phyloP scores from a whole-genome alignment of 2,113 vertebrate species.

The Myxocyprinus asiaticus region DNA sequence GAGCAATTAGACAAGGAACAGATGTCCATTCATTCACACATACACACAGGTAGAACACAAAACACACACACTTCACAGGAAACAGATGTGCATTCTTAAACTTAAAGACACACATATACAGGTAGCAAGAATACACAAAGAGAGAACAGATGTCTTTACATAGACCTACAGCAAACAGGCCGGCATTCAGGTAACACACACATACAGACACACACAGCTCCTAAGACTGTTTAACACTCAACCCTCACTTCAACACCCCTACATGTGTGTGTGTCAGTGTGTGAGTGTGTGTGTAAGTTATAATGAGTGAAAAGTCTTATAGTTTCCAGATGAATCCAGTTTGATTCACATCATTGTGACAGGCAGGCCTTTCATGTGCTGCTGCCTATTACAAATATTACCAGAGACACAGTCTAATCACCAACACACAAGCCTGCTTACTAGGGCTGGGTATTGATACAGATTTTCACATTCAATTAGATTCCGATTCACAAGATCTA shows the following conservation, averaged over 20 bases:
- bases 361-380: constrained; percentile 57
- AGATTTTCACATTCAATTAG: too few species aligned
- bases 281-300: constrained; percentile 56
- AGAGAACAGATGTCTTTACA: constrained; percentile 52
- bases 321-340: constrained; percentile 56
- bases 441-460: neutral
- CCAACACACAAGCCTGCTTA: constrained; percentile 9
- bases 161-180: constrained; percentile 34
- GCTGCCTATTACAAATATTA: constrained; percentile 57
- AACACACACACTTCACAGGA: constrained; percentile 33
- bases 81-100: constrained; percentile 41
- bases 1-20: constrained; percentile 35
- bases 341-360: constrained; percentile 56
- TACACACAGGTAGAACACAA: constrained; percentile 40
- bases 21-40: constrained; percentile 38
- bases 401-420: constrained; percentile 43
- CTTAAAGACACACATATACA: constrained; percentile 50
- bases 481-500: too few species aligned
- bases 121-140: constrained; percentile 49
- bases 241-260: constrained; percentile 27
- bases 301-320: constrained; percentile 60
- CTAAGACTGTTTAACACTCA: constrained; percentile 33
- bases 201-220: constrained; percentile 22
- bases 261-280: constrained; percentile 38
- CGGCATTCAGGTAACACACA: constrained; percentile 41